phyloP scores from a whole-genome alignment of 1,140 invertebrate species.

The Cydia fagiglandana region DNA sequence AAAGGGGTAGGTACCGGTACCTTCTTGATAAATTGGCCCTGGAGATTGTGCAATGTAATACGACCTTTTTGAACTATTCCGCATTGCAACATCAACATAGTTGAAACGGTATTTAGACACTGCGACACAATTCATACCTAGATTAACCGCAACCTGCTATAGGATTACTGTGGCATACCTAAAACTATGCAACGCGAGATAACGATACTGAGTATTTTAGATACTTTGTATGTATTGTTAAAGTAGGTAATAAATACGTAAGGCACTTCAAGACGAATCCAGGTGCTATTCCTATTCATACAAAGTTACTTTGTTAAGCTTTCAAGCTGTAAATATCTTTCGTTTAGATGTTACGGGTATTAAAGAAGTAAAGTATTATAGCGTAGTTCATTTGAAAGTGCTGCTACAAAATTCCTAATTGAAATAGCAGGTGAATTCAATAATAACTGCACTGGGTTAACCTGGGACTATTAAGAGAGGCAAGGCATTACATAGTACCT shows the following conservation, averaged over 20 bases:
- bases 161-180: conserved; percentile 1
- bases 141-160: conserved; percentile 28
- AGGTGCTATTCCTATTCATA: background rate
- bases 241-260: background rate
- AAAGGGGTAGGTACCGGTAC: too few species aligned
- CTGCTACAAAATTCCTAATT: background rate
- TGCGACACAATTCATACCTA: conserved; percentile 15
- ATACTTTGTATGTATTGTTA: too few species aligned
- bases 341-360: background rate
- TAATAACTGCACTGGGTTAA: too few species aligned
- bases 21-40: too few species aligned
- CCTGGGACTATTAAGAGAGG: too few species aligned
- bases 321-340: background rate
- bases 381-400: background rate
- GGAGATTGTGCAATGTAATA: background rate
- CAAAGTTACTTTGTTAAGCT: background rate
- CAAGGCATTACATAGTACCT: background rate
- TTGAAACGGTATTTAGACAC: background rate
- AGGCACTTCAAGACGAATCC: background rate
- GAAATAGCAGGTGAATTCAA: background rate
- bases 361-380: background rate
- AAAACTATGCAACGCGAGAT: background rate
- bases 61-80: background rate
- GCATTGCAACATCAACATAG: background rate
- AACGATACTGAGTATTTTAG: background rate